Base-by-base conservation (phyloP, 1,140 invertebrate species). In the Archegozetes longisetosus region DNA sequence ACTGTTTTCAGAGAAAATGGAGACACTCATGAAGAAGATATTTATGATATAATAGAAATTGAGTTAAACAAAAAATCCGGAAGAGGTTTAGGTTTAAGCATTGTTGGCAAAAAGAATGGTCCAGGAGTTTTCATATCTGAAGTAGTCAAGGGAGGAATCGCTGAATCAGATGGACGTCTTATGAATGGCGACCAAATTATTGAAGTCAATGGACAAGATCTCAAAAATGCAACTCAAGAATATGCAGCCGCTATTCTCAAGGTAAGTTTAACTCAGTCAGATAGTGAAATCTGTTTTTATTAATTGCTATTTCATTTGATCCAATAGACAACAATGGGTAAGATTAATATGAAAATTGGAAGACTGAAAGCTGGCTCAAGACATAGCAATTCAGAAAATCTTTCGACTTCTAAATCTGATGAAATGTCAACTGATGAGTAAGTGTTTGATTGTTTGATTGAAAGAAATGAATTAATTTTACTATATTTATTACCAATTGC, bases 141-240 rank as follows among this genome's bases (percentile, higher is more conserved):
- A 71, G 80, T 98, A 68, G 94, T 97, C 71, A 81, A 82, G 75
- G 93, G 92, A 2, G 88, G 93, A 40, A 82, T 83, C 57, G 91
- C 92, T 0, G 88, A 94, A 65, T 79, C 88, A 40, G 91, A 95
- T 72, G 90, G 86, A 9, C 81, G 88, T 63, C 79, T 98, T 58
- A 84, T 88, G 75, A 85, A 86, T 69, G 93, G 94, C 17, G 94
- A 98, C 72, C 82, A 92, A 65, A 83, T 98, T 51, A 73, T 92
- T 13, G 77, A 86, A 26, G 86, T 98, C 0, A 91, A 95, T 71
- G 88, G 84, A 12, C 83, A 89, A 68, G 84, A 93, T 68, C 75
- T 98, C 27, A 82, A 84, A 59, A 80, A 81, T 57, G 80, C 82
- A 1, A 82, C 85, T 22, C 85, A 88, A 67, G 84, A 92, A 65